Evolutionary conservation across 2,888 invertebrate genomes (phyloP), one percentile per base, ranked within the genome.

Genomic region (Lissocephala sabroskyi): DNA sequence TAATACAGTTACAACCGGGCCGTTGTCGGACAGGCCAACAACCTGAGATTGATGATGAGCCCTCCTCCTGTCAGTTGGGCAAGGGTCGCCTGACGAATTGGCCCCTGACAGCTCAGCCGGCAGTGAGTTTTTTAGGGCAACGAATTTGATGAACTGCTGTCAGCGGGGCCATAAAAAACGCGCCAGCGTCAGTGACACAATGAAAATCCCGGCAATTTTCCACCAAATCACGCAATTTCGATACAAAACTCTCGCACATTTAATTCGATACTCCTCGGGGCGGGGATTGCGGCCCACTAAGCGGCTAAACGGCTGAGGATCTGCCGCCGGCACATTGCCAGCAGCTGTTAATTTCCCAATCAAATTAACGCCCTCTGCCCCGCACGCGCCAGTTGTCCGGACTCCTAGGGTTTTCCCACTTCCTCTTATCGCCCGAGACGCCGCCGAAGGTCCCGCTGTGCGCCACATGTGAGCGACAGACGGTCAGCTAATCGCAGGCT

Each of bases 171-270:
- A n/a, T n/a, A n/a, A n/a, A n/a, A n/a, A n/a, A n/a, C n/a, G n/a
- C n/a, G n/a, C n/a, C n/a, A n/a, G n/a, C n/a, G n/a, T n/a, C n/a
- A n/a, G n/a, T n/a, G n/a, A n/a, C n/a, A n/a, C n/a, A n/a, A n/a
- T 9, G 17, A n/a, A 32, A 13, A 32, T 43, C 30, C 3, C 29
- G 36, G 59, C 64, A 70, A 71, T 70, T 70, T 71, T 59, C 64
- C 68, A 68, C 71, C 58, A 71, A 70, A 70, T 70, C 71, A 35
- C 55, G 45, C 64, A 68, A 70, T 68, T 65, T 70, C 56, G 59
- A 65, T 59, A 71, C 64, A 65, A 61, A 61, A 60, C 62, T 59
- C 41, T 17, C 5, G 9, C 41, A n/a, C 4, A 43, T 65, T 65
- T 58, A 6, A 6, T 33, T 11, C 11, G 3, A n/a, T 33, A 14